Evolutionary conservation across 2,888 invertebrate genomes (phyloP).

Genomic region (Leucozona laternaria): DNA sequence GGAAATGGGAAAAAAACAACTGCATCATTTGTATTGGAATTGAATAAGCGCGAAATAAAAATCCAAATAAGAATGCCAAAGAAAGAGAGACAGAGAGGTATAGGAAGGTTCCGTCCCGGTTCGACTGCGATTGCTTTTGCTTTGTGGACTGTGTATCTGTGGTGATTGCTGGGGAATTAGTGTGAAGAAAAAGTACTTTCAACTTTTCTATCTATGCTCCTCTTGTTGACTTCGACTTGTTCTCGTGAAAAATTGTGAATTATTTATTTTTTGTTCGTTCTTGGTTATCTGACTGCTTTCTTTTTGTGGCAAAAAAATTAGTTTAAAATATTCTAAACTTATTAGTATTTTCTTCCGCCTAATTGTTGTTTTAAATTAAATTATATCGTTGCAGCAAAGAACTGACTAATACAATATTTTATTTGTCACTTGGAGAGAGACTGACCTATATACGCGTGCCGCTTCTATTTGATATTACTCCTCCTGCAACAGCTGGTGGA

Average conservation of each 20-base stretch:
- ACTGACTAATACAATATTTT: constrained; percentile 24
- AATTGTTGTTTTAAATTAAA: background rate
- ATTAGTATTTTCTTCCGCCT: background rate
- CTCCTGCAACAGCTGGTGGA: constrained; percentile 31
- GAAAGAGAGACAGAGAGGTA: constrained; percentile 46
- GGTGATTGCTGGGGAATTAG: constrained; percentile 46
- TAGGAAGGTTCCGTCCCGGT: constrained; percentile 11
- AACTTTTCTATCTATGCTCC: constrained; percentile 45
- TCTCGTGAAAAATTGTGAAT: constrained; percentile 57
- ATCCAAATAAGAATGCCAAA: constrained; percentile 15
- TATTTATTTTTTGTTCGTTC: constrained; percentile 9
- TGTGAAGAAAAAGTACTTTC: constrained; percentile 59
- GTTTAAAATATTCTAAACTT: background rate
- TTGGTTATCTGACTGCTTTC: constrained; percentile 39
- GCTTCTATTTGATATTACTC: constrained; percentile 52
- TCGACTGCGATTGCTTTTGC: constrained; percentile 1
- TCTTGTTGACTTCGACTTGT: constrained; percentile 24
- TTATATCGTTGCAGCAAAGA: constrained; percentile 19
- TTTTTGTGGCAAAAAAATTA: constrained; percentile 14
- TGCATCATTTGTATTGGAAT: constrained; percentile 51
- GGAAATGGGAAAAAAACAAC: constrained; percentile 37
- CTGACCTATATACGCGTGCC: constrained; percentile 71
- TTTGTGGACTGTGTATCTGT: constrained; percentile 11
- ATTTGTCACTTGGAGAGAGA: constrained; percentile 63
- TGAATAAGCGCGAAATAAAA: constrained; percentile 34